phyloP scores from a whole-genome alignment of 2,113 vertebrate genomes.

The Corynorhinus townsendii region DNA sequence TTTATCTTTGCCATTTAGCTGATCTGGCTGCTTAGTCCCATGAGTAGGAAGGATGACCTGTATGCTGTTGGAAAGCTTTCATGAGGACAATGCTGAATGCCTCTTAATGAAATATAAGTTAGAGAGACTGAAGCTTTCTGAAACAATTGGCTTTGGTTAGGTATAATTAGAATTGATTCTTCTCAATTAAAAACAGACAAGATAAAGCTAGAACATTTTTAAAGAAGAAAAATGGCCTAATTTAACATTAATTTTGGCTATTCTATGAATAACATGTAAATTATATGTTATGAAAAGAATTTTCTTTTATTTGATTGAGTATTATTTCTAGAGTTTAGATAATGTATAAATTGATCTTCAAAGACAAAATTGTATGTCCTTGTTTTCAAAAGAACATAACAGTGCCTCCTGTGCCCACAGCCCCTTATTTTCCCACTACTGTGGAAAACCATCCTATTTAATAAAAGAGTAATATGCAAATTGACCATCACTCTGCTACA shows the following conservation, averaged over 20 bases:
- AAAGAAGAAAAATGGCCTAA: conserved; percentile 46
- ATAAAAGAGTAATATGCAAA: too few species aligned
- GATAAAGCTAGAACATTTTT: conserved; percentile 49
- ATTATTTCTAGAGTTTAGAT: neutral
- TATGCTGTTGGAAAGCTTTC: conserved; percentile 56
- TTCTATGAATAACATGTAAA: conserved; percentile 1
- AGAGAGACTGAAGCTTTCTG: conserved; percentile 50
- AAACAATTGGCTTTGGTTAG: conserved; percentile 50
- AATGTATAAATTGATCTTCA: neutral
- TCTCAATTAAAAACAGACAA: conserved; percentile 60
- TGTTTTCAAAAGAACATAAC: neutral
- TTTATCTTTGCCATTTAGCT: conserved; percentile 67
- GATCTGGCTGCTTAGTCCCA: conserved; percentile 62
- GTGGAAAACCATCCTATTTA: neutral
- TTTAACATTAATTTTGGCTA: conserved; percentile 29
- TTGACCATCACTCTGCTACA: too few species aligned
- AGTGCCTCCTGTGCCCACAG: neutral
- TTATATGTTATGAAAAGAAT: neutral
- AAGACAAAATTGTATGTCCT: neutral
- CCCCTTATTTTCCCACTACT: neutral
- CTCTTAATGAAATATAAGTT: conserved; percentile 58
- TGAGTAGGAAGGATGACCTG: conserved; percentile 45
- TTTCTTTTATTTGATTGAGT: conserved; percentile 6
- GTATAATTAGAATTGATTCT: conserved; percentile 67
- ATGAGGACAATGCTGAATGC: conserved; percentile 54